Percentiles rank a stretch among this genome's conserved stretches.
Evolutionary conservation across 2,888 invertebrate genomes (phyloP).

Genomic region (Rhagonycha fulva): DNA sequence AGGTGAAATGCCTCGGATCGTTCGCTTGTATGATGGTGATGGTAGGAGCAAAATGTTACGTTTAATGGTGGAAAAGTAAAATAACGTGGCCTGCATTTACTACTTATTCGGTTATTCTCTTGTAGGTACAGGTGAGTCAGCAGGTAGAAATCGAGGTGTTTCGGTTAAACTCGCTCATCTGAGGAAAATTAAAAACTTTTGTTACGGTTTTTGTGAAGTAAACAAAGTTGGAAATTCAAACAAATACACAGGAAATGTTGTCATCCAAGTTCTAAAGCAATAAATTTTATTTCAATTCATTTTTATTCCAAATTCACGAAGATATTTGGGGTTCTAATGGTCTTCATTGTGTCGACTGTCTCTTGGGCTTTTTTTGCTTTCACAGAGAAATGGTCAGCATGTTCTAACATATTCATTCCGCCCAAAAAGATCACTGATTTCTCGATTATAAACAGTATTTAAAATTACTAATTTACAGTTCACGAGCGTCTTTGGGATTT

Average conservation of each 20-base stretch:
- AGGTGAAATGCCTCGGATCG: conserved; percentile 16
- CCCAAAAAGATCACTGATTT: too few relatives aligned
- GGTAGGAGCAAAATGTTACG: neutral
- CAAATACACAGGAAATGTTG: neutral
- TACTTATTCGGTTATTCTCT: neutral
- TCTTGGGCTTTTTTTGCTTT: neutral
- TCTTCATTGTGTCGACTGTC: too few relatives aligned
- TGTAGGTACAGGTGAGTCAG: conserved; percentile 10
- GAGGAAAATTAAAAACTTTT: neutral
- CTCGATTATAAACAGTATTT: too few relatives aligned
- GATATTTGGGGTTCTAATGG: too few relatives aligned
- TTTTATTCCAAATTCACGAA: too few relatives aligned
- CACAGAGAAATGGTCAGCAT: neutral
- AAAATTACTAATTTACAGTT: too few relatives aligned
- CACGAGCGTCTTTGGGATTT: too few relatives aligned
- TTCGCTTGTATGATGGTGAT: neutral
- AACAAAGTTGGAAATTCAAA: neutral
- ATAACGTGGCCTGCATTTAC: conserved; percentile 3
- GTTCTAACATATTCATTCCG: too few relatives aligned
- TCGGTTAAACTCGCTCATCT: conserved; percentile 14
- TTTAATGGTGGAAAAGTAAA: neutral
- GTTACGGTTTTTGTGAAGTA: neutral
- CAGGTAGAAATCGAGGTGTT: conserved; percentile 16
- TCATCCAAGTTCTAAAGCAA: neutral
- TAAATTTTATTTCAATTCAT: too few relatives aligned